phyloP scores from a whole-genome alignment of 2,113 vertebrate genomes.

The Pseudopodoces humilis region DNA sequence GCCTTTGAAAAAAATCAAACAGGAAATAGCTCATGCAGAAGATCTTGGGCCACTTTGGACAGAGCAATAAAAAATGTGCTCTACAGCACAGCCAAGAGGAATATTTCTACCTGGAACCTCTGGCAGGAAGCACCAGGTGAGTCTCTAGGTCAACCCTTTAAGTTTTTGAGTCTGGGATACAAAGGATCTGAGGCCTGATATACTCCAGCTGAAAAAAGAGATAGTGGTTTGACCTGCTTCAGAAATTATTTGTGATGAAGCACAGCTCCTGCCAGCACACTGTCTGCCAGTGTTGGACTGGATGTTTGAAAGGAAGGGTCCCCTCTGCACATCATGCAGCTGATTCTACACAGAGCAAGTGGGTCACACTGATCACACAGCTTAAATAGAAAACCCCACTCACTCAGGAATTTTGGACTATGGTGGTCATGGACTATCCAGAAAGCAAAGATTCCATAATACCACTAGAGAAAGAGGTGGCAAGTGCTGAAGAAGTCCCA shows the following conservation, averaged over 20 bases:
- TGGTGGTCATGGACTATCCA: neutral
- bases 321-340: neutral
- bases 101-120: neutral
- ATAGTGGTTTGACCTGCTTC: neutral
- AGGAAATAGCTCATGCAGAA: neutral
- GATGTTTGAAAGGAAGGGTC: neutral
- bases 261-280: neutral
- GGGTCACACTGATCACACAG: neutral
- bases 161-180: neutral
- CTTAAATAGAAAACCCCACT: neutral
- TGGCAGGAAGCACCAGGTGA: neutral
- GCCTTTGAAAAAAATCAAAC: neutral
- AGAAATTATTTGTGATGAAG: neutral
- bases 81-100: neutral
- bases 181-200: neutral
- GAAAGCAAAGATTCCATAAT: neutral
- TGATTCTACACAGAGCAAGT: accelerated
- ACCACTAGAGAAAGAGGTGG: neutral
- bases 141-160: neutral
- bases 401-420: neutral
- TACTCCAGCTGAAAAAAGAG: neutral
- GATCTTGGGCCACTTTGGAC: neutral
- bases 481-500: neutral
- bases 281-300: neutral
- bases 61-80: neutral